Percentiles rank a stretch among this genome's conserved stretches.
These are phyloP conservation scores for Prunella fulvescens DNA, from an alignment of 2,113 vertebrate species.

Conservation along the genomic window DNA sequence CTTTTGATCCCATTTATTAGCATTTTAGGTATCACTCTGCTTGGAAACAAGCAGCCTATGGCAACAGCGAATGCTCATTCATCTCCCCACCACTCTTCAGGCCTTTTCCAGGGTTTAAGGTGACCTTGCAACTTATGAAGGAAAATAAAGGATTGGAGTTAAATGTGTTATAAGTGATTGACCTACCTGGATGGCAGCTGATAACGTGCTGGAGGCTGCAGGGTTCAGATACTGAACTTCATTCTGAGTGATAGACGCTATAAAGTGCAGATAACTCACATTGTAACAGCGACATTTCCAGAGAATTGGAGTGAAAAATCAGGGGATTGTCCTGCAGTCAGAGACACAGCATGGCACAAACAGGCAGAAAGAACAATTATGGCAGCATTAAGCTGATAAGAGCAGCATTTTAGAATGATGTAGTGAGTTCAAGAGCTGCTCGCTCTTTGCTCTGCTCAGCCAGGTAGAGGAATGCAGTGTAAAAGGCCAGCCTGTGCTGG, in stretches of 20 bases:
- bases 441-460: background rate
- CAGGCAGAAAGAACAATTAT: background rate
- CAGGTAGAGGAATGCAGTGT: background rate
- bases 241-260: background rate
- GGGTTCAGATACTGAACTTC: slow-evolving; percentile 30
- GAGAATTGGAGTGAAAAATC: background rate
- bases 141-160: slow-evolving; percentile 20
- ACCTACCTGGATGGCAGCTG: slow-evolving; percentile 27
- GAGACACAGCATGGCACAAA: background rate
- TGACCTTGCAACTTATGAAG: slow-evolving; percentile 49
- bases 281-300: background rate
- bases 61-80: background rate
- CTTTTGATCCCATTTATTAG: background rate
- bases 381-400: background rate
- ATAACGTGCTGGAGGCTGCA: background rate
- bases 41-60: background rate
- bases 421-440: background rate
- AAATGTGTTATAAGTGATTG: slow-evolving; percentile 19
- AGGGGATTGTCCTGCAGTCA: background rate
- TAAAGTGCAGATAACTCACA: background rate
- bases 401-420: background rate
- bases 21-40: background rate
- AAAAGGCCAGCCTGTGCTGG: background rate
- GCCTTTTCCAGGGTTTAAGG: background rate
- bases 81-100: background rate